phyloP scores from a whole-genome alignment of 1,140 invertebrate species.

The Nylanderia fulva region DNA sequence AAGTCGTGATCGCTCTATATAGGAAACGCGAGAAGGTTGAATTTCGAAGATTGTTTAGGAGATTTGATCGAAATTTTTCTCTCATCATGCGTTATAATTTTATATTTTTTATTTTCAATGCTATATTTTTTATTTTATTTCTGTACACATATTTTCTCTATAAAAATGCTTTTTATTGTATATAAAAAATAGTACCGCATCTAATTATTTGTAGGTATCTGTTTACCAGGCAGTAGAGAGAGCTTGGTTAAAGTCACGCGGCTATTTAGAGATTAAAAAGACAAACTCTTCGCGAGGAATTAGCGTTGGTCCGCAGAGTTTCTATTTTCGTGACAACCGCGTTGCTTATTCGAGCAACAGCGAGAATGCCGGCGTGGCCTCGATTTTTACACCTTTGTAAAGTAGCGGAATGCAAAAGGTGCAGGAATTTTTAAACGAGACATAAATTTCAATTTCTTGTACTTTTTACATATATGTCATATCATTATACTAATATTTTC shows the following conservation, averaged over 20 bases:
- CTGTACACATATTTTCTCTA: too few species aligned
- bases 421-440: not conserved
- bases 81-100: too few species aligned
- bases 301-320: slow-evolving; percentile 5
- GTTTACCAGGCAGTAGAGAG: not conserved
- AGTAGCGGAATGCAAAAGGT: slow-evolving; percentile 36
- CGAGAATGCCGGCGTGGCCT: slow-evolving; percentile 10
- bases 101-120: too few species aligned
- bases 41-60: not conserved
- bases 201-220: not conserved
- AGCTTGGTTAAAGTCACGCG: not conserved
- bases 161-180: not conserved
- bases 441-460: not conserved
- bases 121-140: too few species aligned
- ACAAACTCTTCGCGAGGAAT: slow-evolving; percentile 5
- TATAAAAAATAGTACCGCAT: not conserved
- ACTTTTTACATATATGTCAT: not conserved
- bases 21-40: not conserved
- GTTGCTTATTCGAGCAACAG: slow-evolving; percentile 42
- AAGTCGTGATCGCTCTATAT: not conserved
- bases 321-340: slow-evolving; percentile 45
- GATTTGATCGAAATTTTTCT: not conserved
- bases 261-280: slow-evolving; percentile 8
- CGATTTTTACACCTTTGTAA: slow-evolving; percentile 40
- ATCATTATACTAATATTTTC: too few species aligned